phyloP scores from a whole-genome alignment of 2,113 vertebrate genomes.

The Phoxinus phoxinus region DNA sequence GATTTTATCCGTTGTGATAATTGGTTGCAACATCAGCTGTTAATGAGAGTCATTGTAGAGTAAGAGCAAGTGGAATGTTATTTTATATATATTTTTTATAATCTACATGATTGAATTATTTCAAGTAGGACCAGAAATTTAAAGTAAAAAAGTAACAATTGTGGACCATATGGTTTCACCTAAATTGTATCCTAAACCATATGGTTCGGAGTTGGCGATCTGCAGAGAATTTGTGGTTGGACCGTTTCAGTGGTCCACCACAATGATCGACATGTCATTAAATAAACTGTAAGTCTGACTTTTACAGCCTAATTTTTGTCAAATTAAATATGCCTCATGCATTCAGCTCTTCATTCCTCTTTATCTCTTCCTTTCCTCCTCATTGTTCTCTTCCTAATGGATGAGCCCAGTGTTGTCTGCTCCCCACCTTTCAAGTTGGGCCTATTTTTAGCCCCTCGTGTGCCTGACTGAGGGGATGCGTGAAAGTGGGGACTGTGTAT shows the following conservation, averaged over 20 bases:
- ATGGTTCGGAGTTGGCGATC: neutral
- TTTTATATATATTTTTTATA: neutral
- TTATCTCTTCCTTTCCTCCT: conserved; percentile 49
- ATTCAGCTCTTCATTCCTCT: conserved; percentile 42
- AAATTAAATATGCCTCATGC: conserved; percentile 4
- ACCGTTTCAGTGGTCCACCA: neutral
- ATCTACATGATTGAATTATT: no score
- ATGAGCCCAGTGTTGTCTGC: conserved; percentile 44
- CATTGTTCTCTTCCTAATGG: conserved; percentile 47
- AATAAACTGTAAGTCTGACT: neutral
- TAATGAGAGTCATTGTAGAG: neutral
- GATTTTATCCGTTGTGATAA: neutral
- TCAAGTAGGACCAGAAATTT: neutral
- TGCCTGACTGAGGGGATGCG: conserved; percentile 65
- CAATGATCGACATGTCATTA: neutral
- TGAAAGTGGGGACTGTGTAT: conserved; percentile 66
- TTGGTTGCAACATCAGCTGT: neutral
- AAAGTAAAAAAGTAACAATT: neutral
- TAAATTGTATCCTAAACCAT: neutral
- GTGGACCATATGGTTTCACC: neutral
- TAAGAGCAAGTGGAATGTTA: neutral
- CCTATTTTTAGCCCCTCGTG: conserved; percentile 78
- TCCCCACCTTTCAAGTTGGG: conserved; percentile 57
- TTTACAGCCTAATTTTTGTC: neutral
- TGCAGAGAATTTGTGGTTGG: neutral